Conservation (phyloP, 2,797 vertebrate species). For the Balearica regulorum region DNA sequence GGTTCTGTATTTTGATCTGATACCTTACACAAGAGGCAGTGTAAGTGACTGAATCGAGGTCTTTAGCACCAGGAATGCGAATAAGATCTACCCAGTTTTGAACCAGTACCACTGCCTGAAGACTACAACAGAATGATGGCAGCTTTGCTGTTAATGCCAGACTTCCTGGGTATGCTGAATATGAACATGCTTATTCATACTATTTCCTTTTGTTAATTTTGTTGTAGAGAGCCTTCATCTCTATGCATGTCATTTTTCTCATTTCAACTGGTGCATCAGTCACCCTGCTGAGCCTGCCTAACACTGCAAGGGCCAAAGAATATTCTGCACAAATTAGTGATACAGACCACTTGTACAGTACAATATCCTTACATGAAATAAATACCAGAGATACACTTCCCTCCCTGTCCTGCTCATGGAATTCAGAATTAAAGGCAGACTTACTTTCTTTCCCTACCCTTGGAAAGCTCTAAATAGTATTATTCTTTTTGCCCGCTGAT, state of each 20-base stretch:
- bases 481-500: background rate
- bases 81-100: background rate
- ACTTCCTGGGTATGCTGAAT: background rate
- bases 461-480: background rate
- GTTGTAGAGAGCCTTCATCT: background rate
- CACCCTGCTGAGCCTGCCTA: background rate
- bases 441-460: background rate
- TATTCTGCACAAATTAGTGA: background rate
- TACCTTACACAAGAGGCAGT: background rate
- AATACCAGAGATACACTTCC: background rate
- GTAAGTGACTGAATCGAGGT: background rate
- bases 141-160: background rate
- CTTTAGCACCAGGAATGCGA: background rate
- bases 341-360: background rate
- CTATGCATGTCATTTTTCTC: background rate
- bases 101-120: background rate
- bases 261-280: background rate
- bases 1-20: background rate
- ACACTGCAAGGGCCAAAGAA: background rate
- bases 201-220: background rate
- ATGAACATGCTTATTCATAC: background rate
- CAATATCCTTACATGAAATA: background rate
- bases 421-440: background rate
- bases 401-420: background rate
- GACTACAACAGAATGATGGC: background rate